A percentile compares a stretch with the other conserved stretches of the same genome.
These are phyloP conservation scores for Coptodon bakossiorum DNA, from an alignment of 2,113 vertebrate genomes.

Conservation along the genomic window DNA sequence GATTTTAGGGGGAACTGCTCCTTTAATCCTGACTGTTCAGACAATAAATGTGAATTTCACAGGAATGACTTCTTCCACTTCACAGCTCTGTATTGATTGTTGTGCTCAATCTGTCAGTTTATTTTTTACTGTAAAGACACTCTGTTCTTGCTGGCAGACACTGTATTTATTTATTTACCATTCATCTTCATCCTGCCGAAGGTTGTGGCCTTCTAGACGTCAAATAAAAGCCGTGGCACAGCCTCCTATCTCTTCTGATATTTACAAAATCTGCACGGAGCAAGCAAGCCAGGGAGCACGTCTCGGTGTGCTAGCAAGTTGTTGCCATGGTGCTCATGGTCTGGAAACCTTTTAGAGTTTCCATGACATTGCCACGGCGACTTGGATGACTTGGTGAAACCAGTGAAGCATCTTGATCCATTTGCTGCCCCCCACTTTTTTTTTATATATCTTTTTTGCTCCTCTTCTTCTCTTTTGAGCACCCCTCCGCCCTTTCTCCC, in stretches of 20 bases:
- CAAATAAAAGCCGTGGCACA: background rate
- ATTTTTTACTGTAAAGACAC: background rate
- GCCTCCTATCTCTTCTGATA: constrained; percentile 27
- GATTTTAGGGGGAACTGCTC: background rate
- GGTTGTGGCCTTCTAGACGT: constrained; percentile 7
- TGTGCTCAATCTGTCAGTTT: background rate
- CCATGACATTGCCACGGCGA: constrained; percentile 58
- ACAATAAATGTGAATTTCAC: background rate
- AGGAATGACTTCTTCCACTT: background rate
- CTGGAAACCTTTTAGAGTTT: constrained; percentile 57
- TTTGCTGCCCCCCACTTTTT: background rate
- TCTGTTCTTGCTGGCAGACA: background rate
- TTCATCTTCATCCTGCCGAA: background rate
- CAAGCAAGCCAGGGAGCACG: background rate
- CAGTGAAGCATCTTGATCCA: constrained; percentile 23
- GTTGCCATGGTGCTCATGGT: constrained; percentile 53
- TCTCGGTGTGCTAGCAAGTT: background rate
- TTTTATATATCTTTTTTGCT: background rate
- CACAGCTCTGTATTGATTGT: background rate
- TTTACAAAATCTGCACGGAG: constrained; percentile 10
- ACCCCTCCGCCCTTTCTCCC: background rate
- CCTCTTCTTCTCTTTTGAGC: background rate
- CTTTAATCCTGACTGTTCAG: background rate
- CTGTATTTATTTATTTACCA: background rate
- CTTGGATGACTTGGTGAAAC: constrained; percentile 50